Base-by-base conservation (phyloP, 2,888 invertebrate species). In the Thereva unica region DNA sequence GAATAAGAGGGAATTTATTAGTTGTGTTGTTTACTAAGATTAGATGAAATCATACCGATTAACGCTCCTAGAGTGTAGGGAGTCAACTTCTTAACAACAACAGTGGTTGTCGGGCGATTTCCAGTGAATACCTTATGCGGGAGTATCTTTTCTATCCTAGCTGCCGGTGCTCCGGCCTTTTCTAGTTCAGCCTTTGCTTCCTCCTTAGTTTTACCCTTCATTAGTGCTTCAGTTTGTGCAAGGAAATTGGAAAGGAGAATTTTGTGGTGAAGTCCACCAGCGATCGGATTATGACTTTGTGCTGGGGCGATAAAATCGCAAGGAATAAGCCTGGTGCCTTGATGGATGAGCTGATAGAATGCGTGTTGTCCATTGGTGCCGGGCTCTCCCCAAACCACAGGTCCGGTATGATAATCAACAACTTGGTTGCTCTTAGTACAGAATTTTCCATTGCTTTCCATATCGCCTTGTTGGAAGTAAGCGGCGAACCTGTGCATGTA, bases 311-410 rank as follows among this genome's bases (percentile, higher is more conserved):
- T 91, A 80, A 99, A 99, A 83, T 99, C 98, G 76, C 93, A 93
- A 3, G 99, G 98, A 76, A 99, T 93, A 73, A 97, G 81, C 70
- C 95, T 78, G 8, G 81, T 81, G 12, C 81, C 81, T 84, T 99
- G 99, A 82, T 99, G 99, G 71, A 99, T 94, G 53, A 99, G 87
- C 81, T 99, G 99, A 82, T 99, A 99, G 85, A 99, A 99, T 67
- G 99, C 99, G 83, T 99, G 99, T 77, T 99, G 99, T 0, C 99
- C 99, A 81, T 99, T 99, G 49, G 99, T 99, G 23, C 99, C 99
- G 0, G 99, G 97, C 82, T 99, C 98, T 64, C 99, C 99, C 81
- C 81, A 81, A 40, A 81, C 80, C 75, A 81, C 81, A 54, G 81
- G 81, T 0, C 81, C 81, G 4, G 81, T 81, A 66, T 74, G 80